phyloP scores from a whole-genome alignment of 2,113 vertebrate species.

The Dipodomys ordii region DNA sequence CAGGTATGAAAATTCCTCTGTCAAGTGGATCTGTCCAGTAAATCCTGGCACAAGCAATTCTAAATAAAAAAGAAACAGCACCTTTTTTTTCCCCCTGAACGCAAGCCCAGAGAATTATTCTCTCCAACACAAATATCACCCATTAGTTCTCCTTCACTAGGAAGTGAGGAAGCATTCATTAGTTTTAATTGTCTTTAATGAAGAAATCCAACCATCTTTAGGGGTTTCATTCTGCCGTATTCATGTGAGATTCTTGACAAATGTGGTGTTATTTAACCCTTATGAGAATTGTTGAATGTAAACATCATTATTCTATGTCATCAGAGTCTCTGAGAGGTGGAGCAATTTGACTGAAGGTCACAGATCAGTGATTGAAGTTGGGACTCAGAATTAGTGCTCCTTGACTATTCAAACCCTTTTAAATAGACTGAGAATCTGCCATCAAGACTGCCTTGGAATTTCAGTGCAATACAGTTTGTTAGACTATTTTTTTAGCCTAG shows the following conservation, averaged over 20 bases:
- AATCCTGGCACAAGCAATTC: slow-evolving; percentile 46
- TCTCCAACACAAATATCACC: slow-evolving; percentile 60
- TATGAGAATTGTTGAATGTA: slow-evolving; percentile 13
- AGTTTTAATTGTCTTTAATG: slow-evolving; percentile 18
- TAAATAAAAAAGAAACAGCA: slow-evolving; percentile 31
- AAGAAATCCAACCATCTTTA: slow-evolving; percentile 38
- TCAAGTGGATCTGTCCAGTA: slow-evolving; percentile 60
- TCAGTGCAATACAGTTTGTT: neutral
- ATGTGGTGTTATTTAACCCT: slow-evolving; percentile 31
- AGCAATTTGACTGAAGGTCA: neutral
- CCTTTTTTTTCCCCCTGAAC: slow-evolving; percentile 21
- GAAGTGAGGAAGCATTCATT: slow-evolving; percentile 24
- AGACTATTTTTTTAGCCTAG: slow-evolving; percentile 2
- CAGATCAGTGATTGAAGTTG: neutral
- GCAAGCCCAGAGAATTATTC: slow-evolving; percentile 23
- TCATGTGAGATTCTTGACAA: slow-evolving; percentile 28
- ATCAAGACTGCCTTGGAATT: neutral
- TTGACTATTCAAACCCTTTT: neutral
- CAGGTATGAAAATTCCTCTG: slow-evolving; percentile 66
- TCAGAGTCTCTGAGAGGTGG: neutral
- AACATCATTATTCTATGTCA: slow-evolving; percentile 40
- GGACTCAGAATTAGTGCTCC: neutral
- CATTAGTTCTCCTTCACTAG: slow-evolving; percentile 42
- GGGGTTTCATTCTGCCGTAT: neutral
- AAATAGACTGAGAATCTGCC: neutral